Evolutionary conservation across 2,888 invertebrate genomes (phyloP), one percentile per base, ranked within the genome.

Genomic region (Digitonthophagus gazella): DNA sequence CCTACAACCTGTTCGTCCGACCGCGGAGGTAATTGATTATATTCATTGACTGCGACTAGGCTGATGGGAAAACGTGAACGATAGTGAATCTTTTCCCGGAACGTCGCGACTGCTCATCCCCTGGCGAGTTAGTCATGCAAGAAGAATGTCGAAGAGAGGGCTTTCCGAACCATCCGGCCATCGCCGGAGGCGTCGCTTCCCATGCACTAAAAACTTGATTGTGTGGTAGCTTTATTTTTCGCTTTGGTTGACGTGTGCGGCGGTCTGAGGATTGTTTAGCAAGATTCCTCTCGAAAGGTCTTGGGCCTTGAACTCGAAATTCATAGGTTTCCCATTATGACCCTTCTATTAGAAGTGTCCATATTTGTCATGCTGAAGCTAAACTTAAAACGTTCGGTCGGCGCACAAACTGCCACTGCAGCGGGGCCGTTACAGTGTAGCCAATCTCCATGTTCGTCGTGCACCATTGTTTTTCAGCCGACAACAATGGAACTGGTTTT

Each of bases 1-100:
- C 70, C 74, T 68, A 61, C 69, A 71, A 74, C 71, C 71, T 72
- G 71, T 70, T 72, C 69, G 67, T 58, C 69, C 71, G 28, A 44
- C 28, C 28, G 28, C 28, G 28, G 28, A 64, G 63, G 69, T 67
- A 61, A 61, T 61, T 61, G 61, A 61, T 61, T 61, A 18, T 20
- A 61, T 61, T 61, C 61, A 61, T 61, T 61, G 61, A 61, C 61
- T 61, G 61, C 61, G 18, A 19, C 61, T 16, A 18, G 18, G 61
- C 14, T 61, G 61, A 61, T 61, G 61, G 61, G 61, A 61, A 61
- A 61, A 61, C 61, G 61, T 61, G 16, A 61, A 61, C 18, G 28
- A 61, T 61, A 18, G 61, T 20, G 18, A 61, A 20, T 44, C 28
- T 44, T 44, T 44, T 44, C 28, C 28, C 11, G 28, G 28, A 44